Percentiles rank a stretch among this genome's conserved stretches.
Conservation (phyloP, 2,797 vertebrate genomes). For the Pempheris klunzingeri region DNA sequence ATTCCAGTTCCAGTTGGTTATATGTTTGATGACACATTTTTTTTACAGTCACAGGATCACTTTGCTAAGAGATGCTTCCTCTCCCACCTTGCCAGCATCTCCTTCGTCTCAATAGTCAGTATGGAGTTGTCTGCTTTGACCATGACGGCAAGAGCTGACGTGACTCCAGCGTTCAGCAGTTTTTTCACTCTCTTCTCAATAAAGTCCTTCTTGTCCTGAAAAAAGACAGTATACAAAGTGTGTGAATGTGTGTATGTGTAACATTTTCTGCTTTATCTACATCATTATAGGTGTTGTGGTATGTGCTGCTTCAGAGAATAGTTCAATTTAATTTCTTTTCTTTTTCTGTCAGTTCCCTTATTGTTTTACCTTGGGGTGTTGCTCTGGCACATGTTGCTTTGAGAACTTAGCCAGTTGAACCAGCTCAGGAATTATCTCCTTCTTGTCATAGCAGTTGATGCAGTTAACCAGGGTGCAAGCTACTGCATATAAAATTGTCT, state of each 20-base stretch:
- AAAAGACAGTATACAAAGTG: neutral
- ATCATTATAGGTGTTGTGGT: neutral
- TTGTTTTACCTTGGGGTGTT: slow-evolving; percentile 93
- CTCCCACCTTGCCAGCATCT: slow-evolving; percentile 92
- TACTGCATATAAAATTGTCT: slow-evolving; percentile 96
- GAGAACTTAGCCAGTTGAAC: slow-evolving; percentile 97
- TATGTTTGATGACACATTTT: neutral
- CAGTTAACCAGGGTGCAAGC: slow-evolving; percentile 95
- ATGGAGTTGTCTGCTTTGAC: slow-evolving; percentile 93
- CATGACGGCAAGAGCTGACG: slow-evolving; percentile 93
- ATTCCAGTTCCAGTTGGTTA: neutral
- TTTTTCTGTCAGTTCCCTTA: too few species aligned
- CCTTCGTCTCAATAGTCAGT: slow-evolving; percentile 95
- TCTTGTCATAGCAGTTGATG: slow-evolving; percentile 96
- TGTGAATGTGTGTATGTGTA: neutral
- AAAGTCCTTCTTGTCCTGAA: slow-evolving; percentile 98
- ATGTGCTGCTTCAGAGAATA: neutral
- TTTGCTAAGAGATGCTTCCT: neutral
- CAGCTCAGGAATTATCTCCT: slow-evolving; percentile 95
- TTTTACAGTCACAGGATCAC: neutral
- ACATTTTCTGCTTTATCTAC: neutral
- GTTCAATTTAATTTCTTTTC: neutral
- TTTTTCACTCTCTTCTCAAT: slow-evolving; percentile 91
- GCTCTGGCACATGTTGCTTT: slow-evolving; percentile 97
- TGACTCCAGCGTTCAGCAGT: slow-evolving; percentile 91